Evolutionary conservation across 2,113 vertebrate genomes (phyloP).

Genomic region (Gnathonemus longibarbis): DNA sequence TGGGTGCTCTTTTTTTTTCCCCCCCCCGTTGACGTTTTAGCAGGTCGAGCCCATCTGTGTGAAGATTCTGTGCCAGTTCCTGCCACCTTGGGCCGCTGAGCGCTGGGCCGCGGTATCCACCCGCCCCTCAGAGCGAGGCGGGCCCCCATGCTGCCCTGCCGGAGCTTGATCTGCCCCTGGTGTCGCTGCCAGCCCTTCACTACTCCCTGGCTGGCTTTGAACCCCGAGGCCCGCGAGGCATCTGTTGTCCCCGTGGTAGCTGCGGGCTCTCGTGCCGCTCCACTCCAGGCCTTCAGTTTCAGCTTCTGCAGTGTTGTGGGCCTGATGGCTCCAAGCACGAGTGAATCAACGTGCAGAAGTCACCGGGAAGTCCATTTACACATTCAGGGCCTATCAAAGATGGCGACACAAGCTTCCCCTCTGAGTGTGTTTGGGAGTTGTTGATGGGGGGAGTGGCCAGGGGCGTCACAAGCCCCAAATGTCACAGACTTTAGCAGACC

Average conservation of each 20-base stretch:
- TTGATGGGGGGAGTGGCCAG: no score
- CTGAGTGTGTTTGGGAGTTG: not conserved
- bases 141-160: not conserved
- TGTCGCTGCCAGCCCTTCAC: not conserved
- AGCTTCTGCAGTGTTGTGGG: not conserved
- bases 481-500: not conserved
- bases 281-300: not conserved
- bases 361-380: not conserved
- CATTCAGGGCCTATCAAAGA: not conserved
- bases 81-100: not conserved
- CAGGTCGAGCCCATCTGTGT: conserved; percentile 3
- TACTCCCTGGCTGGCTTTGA: not conserved
- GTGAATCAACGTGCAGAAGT: not conserved
- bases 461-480: not conserved
- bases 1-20: not conserved
- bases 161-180: not conserved
- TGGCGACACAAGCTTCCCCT: not conserved
- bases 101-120: not conserved
- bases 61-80: not conserved
- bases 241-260: not conserved
- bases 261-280: not conserved
- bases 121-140: not conserved
- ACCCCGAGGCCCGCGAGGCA: not conserved
- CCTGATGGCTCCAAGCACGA: not conserved
- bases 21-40: not conserved